Base-by-base conservation (phyloP, 1,140 invertebrate genomes). In the Asobara japonica region DNA sequence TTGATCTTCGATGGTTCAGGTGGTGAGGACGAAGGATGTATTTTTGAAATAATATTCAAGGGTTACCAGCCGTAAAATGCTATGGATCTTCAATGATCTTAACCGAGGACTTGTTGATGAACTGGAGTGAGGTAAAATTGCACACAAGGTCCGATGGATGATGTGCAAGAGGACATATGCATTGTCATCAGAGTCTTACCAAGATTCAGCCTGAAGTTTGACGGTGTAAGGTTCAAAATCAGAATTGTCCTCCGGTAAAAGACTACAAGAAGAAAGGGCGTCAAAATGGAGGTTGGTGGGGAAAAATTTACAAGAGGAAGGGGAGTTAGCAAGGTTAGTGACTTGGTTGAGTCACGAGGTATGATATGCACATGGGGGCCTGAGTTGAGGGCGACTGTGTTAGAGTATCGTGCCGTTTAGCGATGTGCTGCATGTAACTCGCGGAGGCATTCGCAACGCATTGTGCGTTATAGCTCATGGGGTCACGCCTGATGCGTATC, bases 331-430 rank as follows among this genome's bases (percentile, higher is more conserved):
- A 78, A 80, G 81, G 83, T 84, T 83, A 83, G 70, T 83, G 80
- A 80, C 81, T 80, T 25, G 22, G 78, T 78, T 82, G 83, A 84
- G 80, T 84, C 82, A 84, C 72, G 76, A 77, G 78, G 72, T 65
- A 56, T 36, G 31, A 36, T 56, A 56, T 56, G 61, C 65, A 51
- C 56, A 66, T 48, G 31, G 29, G 38, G 11, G 72, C 66, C 27
- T 22, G 67, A 16, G 60, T 67, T 68, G 78, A 72, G 79, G 76
- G 77, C 67, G 41, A 27, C 62, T 18, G 75, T 65, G 73, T 22
- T 48, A 71, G 68, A 25, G 48, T 71, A 65, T 65, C 64, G 69
- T 56, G 70, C 65, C 72, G 66, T 72, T 75, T 61, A 66, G 30
- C 60, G 69, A 48, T 22, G 60, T 20, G 36, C n/a, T n/a, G n/a